Base-by-base conservation (phyloP, 2,113 vertebrate species). In the Petroica traversi region DNA sequence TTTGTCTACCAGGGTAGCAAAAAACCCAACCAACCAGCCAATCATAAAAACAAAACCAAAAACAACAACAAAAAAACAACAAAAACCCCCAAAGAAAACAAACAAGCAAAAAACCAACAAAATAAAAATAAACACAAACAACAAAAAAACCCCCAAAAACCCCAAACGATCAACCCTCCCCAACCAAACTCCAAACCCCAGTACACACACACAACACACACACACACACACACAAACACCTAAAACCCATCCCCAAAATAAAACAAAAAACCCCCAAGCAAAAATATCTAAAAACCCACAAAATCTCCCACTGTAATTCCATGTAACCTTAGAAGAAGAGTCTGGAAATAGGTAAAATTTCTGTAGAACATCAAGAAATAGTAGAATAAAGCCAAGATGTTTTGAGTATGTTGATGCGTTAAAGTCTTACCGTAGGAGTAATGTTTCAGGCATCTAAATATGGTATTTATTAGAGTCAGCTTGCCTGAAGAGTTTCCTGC, bases 291-390 rank as follows among this genome's bases (percentile, higher is more conserved):
- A 43, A n/a, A 61, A 40, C 18, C 36, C 11, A 3, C 4, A 17
- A 45, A 22, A 40, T 1, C 0, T 5, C 8, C 18, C 4, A 14
- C 25, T 72, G 1, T 36, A 61, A 51, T 25, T 46, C 9, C 9
- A 10, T 36, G 12, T 29, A 80, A 15, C 25, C 14, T 38, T 64
- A 51, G 66, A 22, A 69, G 33, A 63, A 52, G 29, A n/a, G 40
- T 29, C 31, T 75, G 12, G 24, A 91, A 76, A 31, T 61, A 43
- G 5, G 12, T 29, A 64, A 28, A 92, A 62, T 54, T 51, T 8
- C 12, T 55, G 19, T 61, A 48, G 38, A 75, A 15, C 24, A 40
- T 20, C 10, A 62, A 71, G 12, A 38, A 75, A 19, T 38, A 40
- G 7, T 20, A 28, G 19, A 86, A n/a, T 43, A 55, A 85, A 77